Base-by-base conservation (phyloP, 2,113 vertebrate species). In the Colius striatus region DNA sequence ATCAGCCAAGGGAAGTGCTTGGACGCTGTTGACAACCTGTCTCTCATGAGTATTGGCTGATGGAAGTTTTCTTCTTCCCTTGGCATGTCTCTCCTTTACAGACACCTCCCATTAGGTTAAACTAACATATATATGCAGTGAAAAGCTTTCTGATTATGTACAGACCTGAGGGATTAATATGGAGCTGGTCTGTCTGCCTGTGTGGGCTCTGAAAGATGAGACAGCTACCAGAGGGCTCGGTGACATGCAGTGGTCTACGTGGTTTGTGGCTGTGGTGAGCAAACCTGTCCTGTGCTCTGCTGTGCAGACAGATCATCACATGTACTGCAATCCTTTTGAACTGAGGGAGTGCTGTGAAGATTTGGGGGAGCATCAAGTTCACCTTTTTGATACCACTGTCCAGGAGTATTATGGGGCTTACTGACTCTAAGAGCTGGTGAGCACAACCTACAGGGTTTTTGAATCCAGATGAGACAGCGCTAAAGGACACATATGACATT, bases 281-380 rank as follows among this genome's bases (percentile, higher is more conserved):
- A 73, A 54, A 79, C n/a, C 36, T 53, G 58, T 50, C 47, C 19
- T 1, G 2, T 83, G 38, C 32, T 53, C 32, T 53, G 47, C 63
- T 62, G 16, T 25, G 47, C 45, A 36, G 29, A 5, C 22, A 32
- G 15, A 77, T 16, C 17, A 41, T 29, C 14, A 10, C 8, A 1
- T 0, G 0, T 26, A 23, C 14, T 75, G 41, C 43, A 25, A 43
- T 50, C n/a, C 41, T 77, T 48, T 26, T 34, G 19, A 3, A 26
- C 29, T 13, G 8, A 5, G 12, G 16, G 27, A 41, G 13, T 51
- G 47, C 80, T 74, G 16, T 30, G 30, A 38, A 79, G 30, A 13
- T 45, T 84, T 73, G 43, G 30, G 36, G 61, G 50, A 51, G 15
- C 55, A 48, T 36, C 36, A 36, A 41, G 36, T 15, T 71, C 30